Evolutionary conservation across 2,113 vertebrate genomes (phyloP).

Genomic region (Amia ocellicauda): DNA sequence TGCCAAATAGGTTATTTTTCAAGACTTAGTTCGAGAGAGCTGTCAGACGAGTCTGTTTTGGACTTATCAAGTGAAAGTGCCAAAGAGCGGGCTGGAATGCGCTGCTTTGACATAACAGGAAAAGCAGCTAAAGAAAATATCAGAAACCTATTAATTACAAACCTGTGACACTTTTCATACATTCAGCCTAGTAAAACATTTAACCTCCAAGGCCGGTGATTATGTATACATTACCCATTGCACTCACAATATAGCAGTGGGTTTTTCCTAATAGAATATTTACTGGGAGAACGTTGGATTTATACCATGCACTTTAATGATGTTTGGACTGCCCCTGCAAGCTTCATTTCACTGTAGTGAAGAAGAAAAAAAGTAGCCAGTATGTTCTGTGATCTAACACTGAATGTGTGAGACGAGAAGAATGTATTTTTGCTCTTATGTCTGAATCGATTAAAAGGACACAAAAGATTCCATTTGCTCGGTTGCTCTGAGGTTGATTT

Average conservation of each 20-base stretch:
- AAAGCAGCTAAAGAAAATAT: conserved; percentile 14
- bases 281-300: conserved; percentile 15
- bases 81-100: conserved; percentile 37
- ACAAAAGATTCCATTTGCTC: neutral
- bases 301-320: neutral
- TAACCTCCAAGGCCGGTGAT: conserved; percentile 15
- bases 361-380: neutral
- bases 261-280: conserved; percentile 12
- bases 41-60: conserved; percentile 55
- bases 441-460: neutral
- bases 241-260: neutral
- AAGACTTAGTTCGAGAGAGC: conserved; percentile 65
- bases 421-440: neutral
- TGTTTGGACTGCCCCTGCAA: conserved; percentile 12
- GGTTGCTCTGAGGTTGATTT: neutral
- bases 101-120: conserved; percentile 8
- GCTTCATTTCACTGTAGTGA: conserved; percentile 12
- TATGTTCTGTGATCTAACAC: neutral
- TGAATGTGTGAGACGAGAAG: neutral
- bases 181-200: conserved; percentile 11
- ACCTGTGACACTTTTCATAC: neutral
- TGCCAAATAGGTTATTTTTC: conserved; percentile 75
- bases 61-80: conserved; percentile 56
- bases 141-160: conserved; percentile 11
- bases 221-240: conserved; percentile 13